Evolutionary conservation across 2,113 vertebrate species (phyloP), one percentile per base, ranked within the genome.

Genomic region (Microtus richardsoni): DNA sequence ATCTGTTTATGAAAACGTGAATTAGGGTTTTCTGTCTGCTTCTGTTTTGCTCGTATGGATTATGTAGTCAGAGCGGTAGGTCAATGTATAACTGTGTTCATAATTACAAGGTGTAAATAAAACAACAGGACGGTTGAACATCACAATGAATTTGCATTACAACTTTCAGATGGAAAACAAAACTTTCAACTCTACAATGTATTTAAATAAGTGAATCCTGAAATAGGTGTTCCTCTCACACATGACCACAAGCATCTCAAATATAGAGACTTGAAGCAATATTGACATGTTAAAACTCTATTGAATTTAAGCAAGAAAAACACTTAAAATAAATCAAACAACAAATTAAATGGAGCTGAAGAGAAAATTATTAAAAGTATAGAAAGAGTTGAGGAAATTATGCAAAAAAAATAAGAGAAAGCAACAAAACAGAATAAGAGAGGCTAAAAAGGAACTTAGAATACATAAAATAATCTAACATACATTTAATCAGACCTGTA

Each of bases 281-380:
- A 79, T 41, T 70, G 60, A 68, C 26, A 88, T 77, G 84, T 36
- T 36, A 91, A 91, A 73, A 36, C 6, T 41, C 5, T 82, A 26
- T 26, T 79, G n/a, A 60, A 47, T 88, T 75, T 58, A 89, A 93
- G n/a, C 6, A 44, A 64, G 60, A 41, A 39, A 88, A 24, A 77
- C 47, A 13, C 19, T 68, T 62, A 54, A 74, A 5, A 79, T 44
- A 41, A 33, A 30, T 71, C 28, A 88, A 75, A 77, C 3, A 70
- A 75, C 14, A 68, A 36, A 80, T 41, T 87, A 80, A 49, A 60
- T 60, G 62, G 28, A 91, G 13, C 0, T 85, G n/a, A 77, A 93
- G 87, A 93, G 60, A 86, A 26, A 77, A 94, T 70, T 68, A 91
- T 8, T 95, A 2, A 93, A 95, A 94, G 0, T 71, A 70, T 91